Percentiles rank a stretch among this genome's conserved stretches.
These are phyloP conservation scores for Pristionchus arcanus DNA, from an alignment of 2,888 invertebrate genomes.

Conservation along the genomic window DNA sequence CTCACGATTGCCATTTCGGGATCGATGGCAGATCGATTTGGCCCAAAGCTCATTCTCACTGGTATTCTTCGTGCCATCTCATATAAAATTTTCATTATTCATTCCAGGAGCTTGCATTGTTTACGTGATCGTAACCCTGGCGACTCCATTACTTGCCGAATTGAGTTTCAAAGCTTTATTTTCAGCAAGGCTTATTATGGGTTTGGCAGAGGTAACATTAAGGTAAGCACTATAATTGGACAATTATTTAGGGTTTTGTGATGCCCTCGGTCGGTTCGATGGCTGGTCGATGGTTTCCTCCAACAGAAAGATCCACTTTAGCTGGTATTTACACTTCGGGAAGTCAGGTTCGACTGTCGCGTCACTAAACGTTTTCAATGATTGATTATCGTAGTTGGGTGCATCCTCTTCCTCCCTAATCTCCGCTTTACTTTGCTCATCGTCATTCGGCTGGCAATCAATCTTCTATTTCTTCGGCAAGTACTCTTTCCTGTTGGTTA, in stretches of 20 bases:
- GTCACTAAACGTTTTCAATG: neutral
- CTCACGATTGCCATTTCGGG: slow-evolving; percentile 67
- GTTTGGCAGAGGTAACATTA: neutral
- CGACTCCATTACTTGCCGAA: neutral
- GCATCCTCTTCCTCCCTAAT: slow-evolving; percentile 21
- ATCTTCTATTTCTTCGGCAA: slow-evolving; percentile 55
- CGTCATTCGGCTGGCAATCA: slow-evolving; percentile 43
- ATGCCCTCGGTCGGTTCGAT: slow-evolving; percentile 64
- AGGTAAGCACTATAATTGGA: neutral
- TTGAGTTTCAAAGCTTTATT: neutral
- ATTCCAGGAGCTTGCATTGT: neutral
- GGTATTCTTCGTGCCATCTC: neutral
- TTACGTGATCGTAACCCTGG: neutral
- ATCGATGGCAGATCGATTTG: slow-evolving; percentile 69
- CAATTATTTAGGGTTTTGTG: slow-evolving; percentile 64
- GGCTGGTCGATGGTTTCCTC: slow-evolving; percentile 69
- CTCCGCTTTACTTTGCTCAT: slow-evolving; percentile 44
- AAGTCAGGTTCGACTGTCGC: slow-evolving; percentile 61
- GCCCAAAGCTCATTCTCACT: slow-evolving; percentile 63
- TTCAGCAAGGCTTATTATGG: neutral
- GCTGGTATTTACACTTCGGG: slow-evolving; percentile 74
- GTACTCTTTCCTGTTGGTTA: neutral
- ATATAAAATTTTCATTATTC: too few species aligned
- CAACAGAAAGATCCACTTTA: slow-evolving; percentile 66
- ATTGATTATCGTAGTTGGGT: slow-evolving; percentile 42